Conservation (phyloP, 2,888 invertebrate species). For the Limenitis arthemis region DNA sequence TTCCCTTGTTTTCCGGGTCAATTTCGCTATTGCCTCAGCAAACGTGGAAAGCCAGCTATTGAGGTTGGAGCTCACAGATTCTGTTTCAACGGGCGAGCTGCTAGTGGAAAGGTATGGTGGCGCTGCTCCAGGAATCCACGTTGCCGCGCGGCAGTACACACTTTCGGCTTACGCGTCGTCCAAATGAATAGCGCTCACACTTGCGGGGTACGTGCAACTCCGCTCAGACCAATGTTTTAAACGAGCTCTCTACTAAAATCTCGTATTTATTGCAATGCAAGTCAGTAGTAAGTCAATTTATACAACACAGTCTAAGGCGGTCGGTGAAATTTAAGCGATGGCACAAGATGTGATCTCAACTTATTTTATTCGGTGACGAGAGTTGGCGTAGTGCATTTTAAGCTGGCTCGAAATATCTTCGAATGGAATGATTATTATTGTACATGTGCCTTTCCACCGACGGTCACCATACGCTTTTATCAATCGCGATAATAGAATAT, state of each 20-base stretch:
- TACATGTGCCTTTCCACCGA: conserved; percentile 63
- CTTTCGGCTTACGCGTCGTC: conserved; percentile 61
- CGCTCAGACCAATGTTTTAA: conserved; percentile 63
- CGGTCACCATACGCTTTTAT: conserved; percentile 48
- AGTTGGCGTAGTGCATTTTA: conserved; percentile 16
- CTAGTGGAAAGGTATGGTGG: conserved; percentile 68
- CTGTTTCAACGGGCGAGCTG: conserved; percentile 65
- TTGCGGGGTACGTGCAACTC: conserved; percentile 63
- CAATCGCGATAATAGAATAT: conserved; percentile 33
- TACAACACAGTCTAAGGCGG: conserved; percentile 34
- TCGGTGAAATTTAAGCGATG: conserved; percentile 46
- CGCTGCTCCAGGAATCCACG: conserved; percentile 64
- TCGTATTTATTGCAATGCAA: conserved; percentile 3
- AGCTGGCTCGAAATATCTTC: conserved; percentile 38
- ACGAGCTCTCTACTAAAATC: conserved; percentile 14
- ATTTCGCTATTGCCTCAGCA: conserved; percentile 65
- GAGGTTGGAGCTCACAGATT: conserved; percentile 66
- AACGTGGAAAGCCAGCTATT: conserved; percentile 64
- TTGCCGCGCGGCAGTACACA: conserved; percentile 64
- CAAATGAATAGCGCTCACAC: conserved; percentile 68
- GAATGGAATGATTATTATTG: conserved; percentile 49
- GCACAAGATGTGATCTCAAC: conserved; percentile 55
- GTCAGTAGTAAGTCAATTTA: conserved; percentile 37
- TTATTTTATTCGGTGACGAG: conserved; percentile 20
- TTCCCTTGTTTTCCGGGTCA: conserved; percentile 66